Evolutionary conservation across 1,140 invertebrate species (phyloP), one percentile per base, ranked within the genome.

Genomic region (Sinonovacula constricta): DNA sequence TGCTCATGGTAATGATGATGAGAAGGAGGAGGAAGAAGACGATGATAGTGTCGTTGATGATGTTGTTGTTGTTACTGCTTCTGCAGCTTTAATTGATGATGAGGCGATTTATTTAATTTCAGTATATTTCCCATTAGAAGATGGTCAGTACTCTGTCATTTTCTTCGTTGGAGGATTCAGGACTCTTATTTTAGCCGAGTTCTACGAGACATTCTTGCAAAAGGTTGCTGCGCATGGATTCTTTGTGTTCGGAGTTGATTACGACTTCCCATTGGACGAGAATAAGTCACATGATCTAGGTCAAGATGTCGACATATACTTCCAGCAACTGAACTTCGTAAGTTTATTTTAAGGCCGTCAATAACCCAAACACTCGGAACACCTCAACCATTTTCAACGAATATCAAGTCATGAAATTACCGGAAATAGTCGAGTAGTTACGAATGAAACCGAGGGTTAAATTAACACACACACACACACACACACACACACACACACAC

Each of bases 181-280:
- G 36, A 78, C 79, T 0, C 34, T 81, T 2, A 74, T 86, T 24
- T 60, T 65, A 2, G 51, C 82, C 0, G 83, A 85, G 39, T 62
- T 72, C 5, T 87, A 87, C 78, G 56, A 51, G 2, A 78, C 70
- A 15, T 26, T 85, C 10, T 59, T 84, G 31, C 49, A 36, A 0
- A 69, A 75, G 75, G 33, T 85, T 24, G 83, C 83, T 28, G 77
- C 85, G 5, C 86, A 87, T 69, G 86, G 86, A 18, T 85, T 86
- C 62, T 81, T 84, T 54, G 80, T 87, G 0, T 82, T 85, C 53
- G 86, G 84, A 2, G 72, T 85, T 2, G 86, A 87, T 57, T 68
- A 68, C 24, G 14, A 75, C 36, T 87, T 71, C 54, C 86, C 86
- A 31, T 56, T 33, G 34, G 34, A 65, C n/a, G n/a, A 49, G 3